Base-by-base conservation (phyloP, 2,888 invertebrate species). In the Deilephila elpenor region DNA sequence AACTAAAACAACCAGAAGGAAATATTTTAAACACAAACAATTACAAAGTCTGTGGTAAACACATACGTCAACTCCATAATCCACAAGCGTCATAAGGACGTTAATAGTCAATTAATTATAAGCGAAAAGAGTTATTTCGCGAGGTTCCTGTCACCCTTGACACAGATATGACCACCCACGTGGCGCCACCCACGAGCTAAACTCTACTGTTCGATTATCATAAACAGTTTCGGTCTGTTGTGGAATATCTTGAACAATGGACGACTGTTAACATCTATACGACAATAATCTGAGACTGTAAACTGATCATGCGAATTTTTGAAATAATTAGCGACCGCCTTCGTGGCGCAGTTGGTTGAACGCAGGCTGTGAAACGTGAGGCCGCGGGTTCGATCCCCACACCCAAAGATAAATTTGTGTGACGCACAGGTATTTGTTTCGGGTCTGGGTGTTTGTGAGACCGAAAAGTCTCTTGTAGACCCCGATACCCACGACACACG, bases 121-220 rank as follows among this genome's bases (percentile, higher is more conserved):
- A 73, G 37, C 34, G 44, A 67, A 56, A 37, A 37, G 51, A 72
- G 32, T 75, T 77, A 79, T 79, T 80, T 78, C 71, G 71, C 78
- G 78, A 75, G 76, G 80, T 84, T 89, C 88, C 87, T 82, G 83
- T 77, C 77, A 91, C 89, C 92, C 93, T 93, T 93, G 93, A 88
- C 93, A 91, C 83, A 86, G 83, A 86, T 88, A 67, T 75, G 79
- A 76, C 81, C 83, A 82, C 91, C 91, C 87, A 91, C 90, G 83
- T 71, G 61, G 73, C 74, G 75, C 80, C 88, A 81, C 89, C 88
- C 85, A 88, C 89, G 73, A 44, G 61, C 73, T n/a, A 60, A 29
- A 70, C 34, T 29, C 73, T 74, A 78, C 79, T 80, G 80, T 80
- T 67, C 67, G 67, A 67, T 51, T 67, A 67, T 73, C 59, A 44